Conservation (phyloP, 2,113 vertebrate species). For the Peromyscus californicus region DNA sequence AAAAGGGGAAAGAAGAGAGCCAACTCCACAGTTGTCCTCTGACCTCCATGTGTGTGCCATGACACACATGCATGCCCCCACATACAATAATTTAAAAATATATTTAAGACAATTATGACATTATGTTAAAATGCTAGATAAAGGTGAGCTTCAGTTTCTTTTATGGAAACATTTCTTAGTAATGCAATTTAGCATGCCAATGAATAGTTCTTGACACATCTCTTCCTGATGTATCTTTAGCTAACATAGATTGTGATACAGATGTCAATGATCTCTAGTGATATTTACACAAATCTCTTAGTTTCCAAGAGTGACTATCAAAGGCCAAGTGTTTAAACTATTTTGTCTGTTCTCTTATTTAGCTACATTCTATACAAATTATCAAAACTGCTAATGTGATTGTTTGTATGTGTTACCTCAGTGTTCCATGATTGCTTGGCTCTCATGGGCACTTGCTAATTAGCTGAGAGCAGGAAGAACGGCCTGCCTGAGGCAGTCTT, state of each 20-base stretch:
- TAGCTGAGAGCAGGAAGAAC: not conserved
- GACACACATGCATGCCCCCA: not conserved
- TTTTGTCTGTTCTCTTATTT: constrained; percentile 57
- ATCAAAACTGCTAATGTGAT: constrained; percentile 60
- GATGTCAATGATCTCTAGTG: constrained; percentile 26
- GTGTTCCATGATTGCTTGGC: constrained; percentile 43
- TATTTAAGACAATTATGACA: not conserved
- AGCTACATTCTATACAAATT: constrained; percentile 15
- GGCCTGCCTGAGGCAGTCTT: constrained; percentile 38
- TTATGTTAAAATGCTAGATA: not conserved
- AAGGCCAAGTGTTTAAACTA: constrained; percentile 64
- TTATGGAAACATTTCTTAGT: constrained; percentile 41
- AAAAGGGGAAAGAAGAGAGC: not conserved
- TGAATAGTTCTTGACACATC: not conserved
- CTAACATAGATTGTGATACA: constrained; percentile 19
- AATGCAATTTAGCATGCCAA: constrained; percentile 13
- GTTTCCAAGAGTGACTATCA: constrained; percentile 54
- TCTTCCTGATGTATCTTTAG: constrained; percentile 43
- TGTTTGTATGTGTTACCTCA: constrained; percentile 53
- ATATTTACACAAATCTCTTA: constrained; percentile 56
- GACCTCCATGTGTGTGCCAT: not conserved
- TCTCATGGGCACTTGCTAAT: constrained; percentile 16
- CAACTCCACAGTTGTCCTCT: not conserved
- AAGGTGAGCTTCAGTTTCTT: constrained; percentile 45
- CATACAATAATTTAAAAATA: not conserved